Evolutionary conservation across 2,113 vertebrate species (phyloP).

Genomic region (Pseudopodoces humilis): DNA sequence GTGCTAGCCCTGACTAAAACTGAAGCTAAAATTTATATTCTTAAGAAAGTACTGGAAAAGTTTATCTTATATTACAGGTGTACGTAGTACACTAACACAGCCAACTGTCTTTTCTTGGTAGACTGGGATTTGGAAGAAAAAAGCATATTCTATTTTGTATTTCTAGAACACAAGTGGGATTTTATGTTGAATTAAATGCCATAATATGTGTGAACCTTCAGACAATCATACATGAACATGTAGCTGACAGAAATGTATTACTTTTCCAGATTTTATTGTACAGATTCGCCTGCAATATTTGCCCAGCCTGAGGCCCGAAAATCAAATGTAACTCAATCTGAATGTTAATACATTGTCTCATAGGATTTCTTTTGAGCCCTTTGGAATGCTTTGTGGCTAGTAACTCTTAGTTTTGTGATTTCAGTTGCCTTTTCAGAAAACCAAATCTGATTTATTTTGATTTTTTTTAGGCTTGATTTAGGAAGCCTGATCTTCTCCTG

Average conservation of each 20-base stretch:
- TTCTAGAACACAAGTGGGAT: background rate
- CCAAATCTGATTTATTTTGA: background rate
- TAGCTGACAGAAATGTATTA: background rate
- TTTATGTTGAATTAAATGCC: background rate
- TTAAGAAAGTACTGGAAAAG: background rate
- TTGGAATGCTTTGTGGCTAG: background rate
- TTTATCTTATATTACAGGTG: background rate
- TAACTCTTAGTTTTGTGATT: background rate
- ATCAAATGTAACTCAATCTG: background rate
- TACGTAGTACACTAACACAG: background rate
- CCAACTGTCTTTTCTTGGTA: background rate
- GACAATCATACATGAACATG: background rate
- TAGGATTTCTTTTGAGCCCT: background rate
- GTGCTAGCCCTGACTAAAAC: background rate
- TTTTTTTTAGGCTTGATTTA: background rate
- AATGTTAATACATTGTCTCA: background rate
- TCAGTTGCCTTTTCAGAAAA: background rate
- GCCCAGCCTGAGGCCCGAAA: background rate
- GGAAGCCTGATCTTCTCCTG: background rate
- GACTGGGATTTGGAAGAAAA: background rate
- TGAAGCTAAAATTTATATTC: background rate
- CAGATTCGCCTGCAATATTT: background rate
- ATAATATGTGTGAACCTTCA: background rate
- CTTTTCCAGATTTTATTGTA: background rate
- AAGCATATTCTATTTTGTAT: fast-evolving